A percentile compares a stretch with the other conserved stretches of the same genome.
Evolutionary conservation across 2,888 invertebrate genomes (phyloP).

Genomic region (Nomada ruficornis): DNA sequence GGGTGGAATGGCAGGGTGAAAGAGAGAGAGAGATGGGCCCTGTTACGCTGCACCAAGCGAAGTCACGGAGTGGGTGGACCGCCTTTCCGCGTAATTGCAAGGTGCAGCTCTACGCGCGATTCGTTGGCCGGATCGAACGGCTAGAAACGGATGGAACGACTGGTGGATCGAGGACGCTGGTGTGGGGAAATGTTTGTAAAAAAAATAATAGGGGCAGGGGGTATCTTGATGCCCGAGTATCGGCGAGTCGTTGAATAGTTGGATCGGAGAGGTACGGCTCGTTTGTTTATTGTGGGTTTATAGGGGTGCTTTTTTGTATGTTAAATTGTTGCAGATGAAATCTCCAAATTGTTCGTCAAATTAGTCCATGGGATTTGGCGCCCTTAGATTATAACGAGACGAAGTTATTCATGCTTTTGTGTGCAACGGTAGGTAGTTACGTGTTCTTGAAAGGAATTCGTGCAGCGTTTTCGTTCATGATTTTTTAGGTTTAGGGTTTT

Average conservation of each 20-base stretch:
- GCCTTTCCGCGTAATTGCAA: constrained; percentile 73
- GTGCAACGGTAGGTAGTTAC: too few relatives aligned
- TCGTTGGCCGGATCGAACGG: constrained; percentile 55
- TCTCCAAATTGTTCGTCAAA: too few relatives aligned
- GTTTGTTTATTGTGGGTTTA: neutral
- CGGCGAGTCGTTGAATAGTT: neutral
- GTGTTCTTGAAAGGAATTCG: too few relatives aligned
- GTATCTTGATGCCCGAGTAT: neutral
- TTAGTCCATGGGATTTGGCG: too few relatives aligned
- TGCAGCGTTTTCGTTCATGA: too few relatives aligned
- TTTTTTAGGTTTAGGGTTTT: too few relatives aligned
- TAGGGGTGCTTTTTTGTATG: neutral
- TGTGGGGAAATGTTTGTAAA: constrained; percentile 29
- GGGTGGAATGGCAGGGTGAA: neutral
- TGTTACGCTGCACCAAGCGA: constrained; percentile 53
- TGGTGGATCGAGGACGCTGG: constrained; percentile 8
- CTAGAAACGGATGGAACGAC: constrained; percentile 42
- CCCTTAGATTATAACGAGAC: too few relatives aligned
- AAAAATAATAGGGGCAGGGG: neutral
- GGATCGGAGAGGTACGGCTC: neutral
- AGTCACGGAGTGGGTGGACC: constrained; percentile 70
- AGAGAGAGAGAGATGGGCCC: neutral
- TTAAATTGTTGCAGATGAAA: too few relatives aligned
- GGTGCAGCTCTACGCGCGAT: constrained; percentile 70
- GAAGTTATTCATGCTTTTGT: too few relatives aligned